Conservation (phyloP, 1,140 invertebrate genomes). For the Drosophila pachea region DNA sequence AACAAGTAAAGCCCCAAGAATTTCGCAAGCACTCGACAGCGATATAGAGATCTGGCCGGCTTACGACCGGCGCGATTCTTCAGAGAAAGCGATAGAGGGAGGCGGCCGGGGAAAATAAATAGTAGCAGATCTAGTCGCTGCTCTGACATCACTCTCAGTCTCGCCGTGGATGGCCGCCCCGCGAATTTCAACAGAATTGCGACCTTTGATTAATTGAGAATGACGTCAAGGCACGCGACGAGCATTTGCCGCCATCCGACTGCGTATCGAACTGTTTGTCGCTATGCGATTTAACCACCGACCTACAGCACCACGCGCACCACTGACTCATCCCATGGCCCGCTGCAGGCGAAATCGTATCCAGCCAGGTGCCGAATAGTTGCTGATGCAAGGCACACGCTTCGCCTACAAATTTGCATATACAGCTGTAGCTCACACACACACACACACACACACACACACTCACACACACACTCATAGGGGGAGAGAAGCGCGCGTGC, state of each 20-base stretch:
- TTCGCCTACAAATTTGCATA: neutral
- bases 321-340: conserved; percentile 31
- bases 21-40: conserved; percentile 12
- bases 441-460: neutral
- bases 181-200: conserved; percentile 41
- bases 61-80: conserved; percentile 8
- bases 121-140: neutral
- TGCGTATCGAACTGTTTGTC: conserved; percentile 42
- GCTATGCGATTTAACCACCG: conserved; percentile 52
- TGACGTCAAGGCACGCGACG: conserved; percentile 72
- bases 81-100: neutral
- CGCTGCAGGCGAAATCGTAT: neutral
- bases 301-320: neutral
- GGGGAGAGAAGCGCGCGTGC: too few species aligned
- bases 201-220: conserved; percentile 42
- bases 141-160: neutral
- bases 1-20: conserved; percentile 16
- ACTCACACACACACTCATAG: too few species aligned
- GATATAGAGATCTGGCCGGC: neutral
- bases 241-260: conserved; percentile 39
- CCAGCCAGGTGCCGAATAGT: neutral
- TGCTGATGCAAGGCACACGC: neutral
- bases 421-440: too few species aligned
- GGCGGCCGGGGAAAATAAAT: too few species aligned
- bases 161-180: conserved; percentile 2